These are phyloP conservation scores for Eulithis testata DNA, from an alignment of 2,888 invertebrate species.

Conservation along the genomic window DNA sequence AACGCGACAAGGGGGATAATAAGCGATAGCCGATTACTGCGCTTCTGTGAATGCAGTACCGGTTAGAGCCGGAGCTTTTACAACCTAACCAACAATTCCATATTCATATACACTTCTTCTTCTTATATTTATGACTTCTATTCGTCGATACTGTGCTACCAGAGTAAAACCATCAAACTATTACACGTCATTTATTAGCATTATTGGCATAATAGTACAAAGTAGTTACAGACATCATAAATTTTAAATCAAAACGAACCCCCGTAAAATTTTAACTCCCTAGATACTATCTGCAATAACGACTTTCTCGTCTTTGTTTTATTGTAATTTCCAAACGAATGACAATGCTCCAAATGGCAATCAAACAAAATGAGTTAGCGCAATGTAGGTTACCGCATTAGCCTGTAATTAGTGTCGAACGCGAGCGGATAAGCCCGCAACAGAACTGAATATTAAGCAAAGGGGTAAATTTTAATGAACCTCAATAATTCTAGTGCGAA, in stretches of 20 bases:
- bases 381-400: slow-evolving; percentile 38
- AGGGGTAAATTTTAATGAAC: slow-evolving; percentile 59
- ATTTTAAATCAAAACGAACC: too few species aligned
- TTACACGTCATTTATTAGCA: too few species aligned
- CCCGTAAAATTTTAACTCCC: too few species aligned
- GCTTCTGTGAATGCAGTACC: slow-evolving; percentile 14
- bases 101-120: too few species aligned
- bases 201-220: too few species aligned
- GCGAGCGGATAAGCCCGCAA: slow-evolving; percentile 47
- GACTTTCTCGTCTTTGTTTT: too few species aligned
- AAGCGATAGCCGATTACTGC: slow-evolving; percentile 38
- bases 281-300: too few species aligned
- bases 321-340: background rate
- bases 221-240: too few species aligned
- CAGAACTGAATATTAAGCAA: slow-evolving; percentile 52
- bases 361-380: slow-evolving; percentile 17
- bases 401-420: slow-evolving; percentile 39
- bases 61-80: background rate
- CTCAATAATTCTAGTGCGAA: slow-evolving; percentile 54
- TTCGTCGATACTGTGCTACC: too few species aligned
- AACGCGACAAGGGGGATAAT: slow-evolving; percentile 53
- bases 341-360: slow-evolving; percentile 3
- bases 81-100: too few species aligned
- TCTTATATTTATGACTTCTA: too few species aligned
- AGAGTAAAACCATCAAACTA: too few species aligned